phyloP scores from a whole-genome alignment of 2,797 vertebrate genomes.

The Gymnodraco acuticeps region DNA sequence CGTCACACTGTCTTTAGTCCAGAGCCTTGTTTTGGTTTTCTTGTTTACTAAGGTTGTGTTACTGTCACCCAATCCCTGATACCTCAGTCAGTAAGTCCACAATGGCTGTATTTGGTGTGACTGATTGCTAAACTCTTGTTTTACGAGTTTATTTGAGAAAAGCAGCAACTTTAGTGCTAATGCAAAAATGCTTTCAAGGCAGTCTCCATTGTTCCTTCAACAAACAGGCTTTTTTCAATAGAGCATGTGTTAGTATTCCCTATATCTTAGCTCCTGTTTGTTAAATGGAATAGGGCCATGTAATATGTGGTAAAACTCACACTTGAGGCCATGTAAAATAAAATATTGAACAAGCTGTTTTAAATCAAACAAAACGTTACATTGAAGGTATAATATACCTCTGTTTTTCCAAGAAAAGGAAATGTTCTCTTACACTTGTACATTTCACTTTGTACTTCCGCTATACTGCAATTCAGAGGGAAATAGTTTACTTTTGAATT shows the following conservation, averaged over 20 bases:
- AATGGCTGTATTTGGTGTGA: conserved; percentile 5
- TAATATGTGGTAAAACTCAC: neutral
- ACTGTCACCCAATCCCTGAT: conserved; percentile 2
- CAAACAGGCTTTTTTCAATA: neutral
- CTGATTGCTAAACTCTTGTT: conserved; percentile 15
- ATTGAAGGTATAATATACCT: neutral
- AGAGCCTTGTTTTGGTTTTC: conserved; percentile 31
- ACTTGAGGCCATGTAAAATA: neutral
- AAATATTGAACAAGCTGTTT: neutral
- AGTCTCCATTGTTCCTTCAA: neutral
- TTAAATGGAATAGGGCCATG: conserved; percentile 3
- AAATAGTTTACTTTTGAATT: neutral
- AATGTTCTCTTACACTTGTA: too few species aligned
- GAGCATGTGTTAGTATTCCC: neutral
- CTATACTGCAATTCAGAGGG: neutral
- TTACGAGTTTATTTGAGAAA: neutral
- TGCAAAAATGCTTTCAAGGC: neutral
- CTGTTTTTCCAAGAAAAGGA: neutral
- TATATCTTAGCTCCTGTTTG: conserved; percentile 3
- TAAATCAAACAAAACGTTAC: neutral
- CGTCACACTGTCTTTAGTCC: conserved; percentile 16
- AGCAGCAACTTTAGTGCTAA: neutral
- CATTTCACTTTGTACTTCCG: neutral
- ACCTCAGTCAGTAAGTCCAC: neutral
- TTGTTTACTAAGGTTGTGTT: conserved; percentile 42